These are phyloP conservation scores for Rhinolophus ferrumequinum DNA, from an alignment of 2,113 vertebrate species.

Conservation along the genomic window DNA sequence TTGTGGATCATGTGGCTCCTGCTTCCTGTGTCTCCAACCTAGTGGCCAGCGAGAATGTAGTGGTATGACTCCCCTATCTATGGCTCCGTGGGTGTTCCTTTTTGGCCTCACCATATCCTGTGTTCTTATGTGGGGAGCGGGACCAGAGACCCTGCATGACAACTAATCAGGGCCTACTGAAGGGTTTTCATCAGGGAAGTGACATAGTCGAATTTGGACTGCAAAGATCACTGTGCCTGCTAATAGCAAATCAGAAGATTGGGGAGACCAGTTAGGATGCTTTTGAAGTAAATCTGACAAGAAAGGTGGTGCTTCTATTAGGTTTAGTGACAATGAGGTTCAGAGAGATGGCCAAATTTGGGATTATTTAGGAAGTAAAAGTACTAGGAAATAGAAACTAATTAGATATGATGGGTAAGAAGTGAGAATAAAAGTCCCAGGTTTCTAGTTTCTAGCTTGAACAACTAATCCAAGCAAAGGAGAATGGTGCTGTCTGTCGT, in stretches of 20 bases:
- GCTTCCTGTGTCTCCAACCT: no score
- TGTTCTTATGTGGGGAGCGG: no score
- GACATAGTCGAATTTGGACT: background rate
- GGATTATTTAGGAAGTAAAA: background rate
- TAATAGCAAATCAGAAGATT: background rate
- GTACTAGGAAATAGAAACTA: background rate
- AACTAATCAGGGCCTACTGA: background rate
- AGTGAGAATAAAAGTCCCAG: background rate
- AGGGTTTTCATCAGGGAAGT: background rate
- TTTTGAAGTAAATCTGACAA: background rate
- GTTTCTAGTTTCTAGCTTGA: background rate
- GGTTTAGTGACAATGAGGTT: background rate
- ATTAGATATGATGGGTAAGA: background rate
- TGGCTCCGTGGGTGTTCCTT: no score
- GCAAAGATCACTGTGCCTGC: background rate
- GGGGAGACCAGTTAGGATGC: background rate
- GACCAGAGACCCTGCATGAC: no score
- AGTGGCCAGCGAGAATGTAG: no score
- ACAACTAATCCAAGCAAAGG: background rate
- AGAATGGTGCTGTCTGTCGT: no score
- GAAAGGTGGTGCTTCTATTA: background rate
- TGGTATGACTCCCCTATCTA: no score
- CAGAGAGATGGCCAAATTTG: background rate
- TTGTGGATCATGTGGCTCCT: no score
- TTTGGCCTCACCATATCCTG: no score